Evolutionary conservation across 2,888 invertebrate genomes (phyloP).

Genomic region (Argynnis bischoffii): DNA sequence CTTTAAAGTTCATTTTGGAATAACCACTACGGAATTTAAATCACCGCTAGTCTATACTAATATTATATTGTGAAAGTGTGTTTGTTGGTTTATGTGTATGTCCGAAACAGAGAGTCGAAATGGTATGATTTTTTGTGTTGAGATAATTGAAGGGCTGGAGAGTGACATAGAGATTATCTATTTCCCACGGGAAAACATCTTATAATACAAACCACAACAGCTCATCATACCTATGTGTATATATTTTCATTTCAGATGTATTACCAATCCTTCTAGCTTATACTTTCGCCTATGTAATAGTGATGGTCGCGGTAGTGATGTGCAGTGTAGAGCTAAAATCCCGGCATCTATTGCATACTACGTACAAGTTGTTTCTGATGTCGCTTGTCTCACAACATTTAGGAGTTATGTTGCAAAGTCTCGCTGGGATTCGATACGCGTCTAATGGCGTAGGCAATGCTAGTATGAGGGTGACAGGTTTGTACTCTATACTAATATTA

Average conservation of each 20-base stretch:
- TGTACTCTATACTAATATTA: slow-evolving; percentile 28
- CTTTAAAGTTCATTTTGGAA: no score
- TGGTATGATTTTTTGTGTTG: no score
- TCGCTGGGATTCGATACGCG: slow-evolving; percentile 90
- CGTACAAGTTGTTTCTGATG: slow-evolving; percentile 91
- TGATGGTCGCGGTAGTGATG: slow-evolving; percentile 87
- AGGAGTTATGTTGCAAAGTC: slow-evolving; percentile 86
- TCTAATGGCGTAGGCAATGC: slow-evolving; percentile 85
- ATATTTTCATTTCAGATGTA: slow-evolving; percentile 86
- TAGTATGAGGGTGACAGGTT: slow-evolving; percentile 75
- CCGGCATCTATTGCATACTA: slow-evolving; percentile 91
- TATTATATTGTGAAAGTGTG: no score
- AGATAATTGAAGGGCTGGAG: no score
- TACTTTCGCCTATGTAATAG: slow-evolving; percentile 86
- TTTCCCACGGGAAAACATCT: no score
- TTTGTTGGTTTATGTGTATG: no score
- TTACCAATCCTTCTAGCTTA: slow-evolving; percentile 91
- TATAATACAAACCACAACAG: no score
- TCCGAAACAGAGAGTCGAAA: no score
- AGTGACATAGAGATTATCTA: no score
- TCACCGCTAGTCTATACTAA: no score
- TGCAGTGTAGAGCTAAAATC: slow-evolving; percentile 89
- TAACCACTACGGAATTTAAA: no score
- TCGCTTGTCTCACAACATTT: slow-evolving; percentile 87
- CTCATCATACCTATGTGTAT: no score